Evolutionary conservation across 2,113 vertebrate genomes (phyloP).

Genomic region (Diadophis punctatus): DNA sequence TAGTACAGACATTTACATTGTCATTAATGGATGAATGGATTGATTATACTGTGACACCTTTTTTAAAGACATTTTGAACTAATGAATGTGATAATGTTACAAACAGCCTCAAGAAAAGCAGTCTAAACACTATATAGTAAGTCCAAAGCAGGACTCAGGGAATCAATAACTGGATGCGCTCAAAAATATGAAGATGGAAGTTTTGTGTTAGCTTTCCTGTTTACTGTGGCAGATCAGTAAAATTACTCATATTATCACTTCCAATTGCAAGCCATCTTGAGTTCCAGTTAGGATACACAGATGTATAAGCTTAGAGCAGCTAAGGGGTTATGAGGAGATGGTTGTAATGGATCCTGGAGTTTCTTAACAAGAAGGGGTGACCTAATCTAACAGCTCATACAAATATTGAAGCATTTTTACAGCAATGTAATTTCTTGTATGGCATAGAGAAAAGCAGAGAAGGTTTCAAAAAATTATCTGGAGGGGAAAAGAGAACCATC

Average conservation of each 20-base stretch:
- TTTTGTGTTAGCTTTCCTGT: not conserved
- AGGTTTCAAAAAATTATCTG: not conserved
- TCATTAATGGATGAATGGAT: not conserved
- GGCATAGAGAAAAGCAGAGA: not conserved
- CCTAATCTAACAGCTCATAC: not conserved
- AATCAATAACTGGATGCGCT: not conserved
- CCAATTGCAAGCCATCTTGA: not conserved
- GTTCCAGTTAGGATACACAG: not conserved
- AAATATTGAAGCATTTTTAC: not conserved
- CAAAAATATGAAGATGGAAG: slow-evolving; percentile 11
- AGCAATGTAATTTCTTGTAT: not conserved
- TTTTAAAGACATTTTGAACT: not conserved
- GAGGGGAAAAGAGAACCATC: not conserved
- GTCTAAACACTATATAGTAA: not conserved
- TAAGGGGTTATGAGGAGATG: slow-evolving; percentile 7
- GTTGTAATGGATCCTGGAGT: not conserved
- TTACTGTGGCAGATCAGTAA: slow-evolving; percentile 19
- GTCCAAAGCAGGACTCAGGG: not conserved
- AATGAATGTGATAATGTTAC: not conserved
- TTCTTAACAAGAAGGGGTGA: not conserved
- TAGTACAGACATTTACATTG: not conserved
- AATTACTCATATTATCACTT: slow-evolving; percentile 1
- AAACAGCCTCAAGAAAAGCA: not conserved
- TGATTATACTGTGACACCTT: not conserved
- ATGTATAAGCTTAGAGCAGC: not conserved